Evolutionary conservation across 2,113 vertebrate species (phyloP), one percentile per base, ranked within the genome.

Genomic region (Vanacampus margaritifer): DNA sequence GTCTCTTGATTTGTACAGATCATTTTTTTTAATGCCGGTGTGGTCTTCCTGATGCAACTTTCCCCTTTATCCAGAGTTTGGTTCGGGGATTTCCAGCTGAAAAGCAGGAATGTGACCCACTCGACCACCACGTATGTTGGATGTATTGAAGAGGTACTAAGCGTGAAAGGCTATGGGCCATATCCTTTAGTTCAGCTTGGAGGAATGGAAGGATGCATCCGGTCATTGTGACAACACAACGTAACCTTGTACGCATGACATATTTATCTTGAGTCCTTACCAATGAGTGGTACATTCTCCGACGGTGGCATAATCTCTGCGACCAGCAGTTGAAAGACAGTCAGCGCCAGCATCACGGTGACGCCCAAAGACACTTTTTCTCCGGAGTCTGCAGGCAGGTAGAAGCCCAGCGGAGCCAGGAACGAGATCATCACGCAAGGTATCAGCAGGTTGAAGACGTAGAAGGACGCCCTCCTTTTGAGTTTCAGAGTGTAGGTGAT

Each of bases 301-400:
- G 95, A 92, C 0, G 95, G 95, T 0, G 95, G 95, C 94, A 96
- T 96, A 85, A 93, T 97, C 87, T 97, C 95, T 0, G 95, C 95
- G 66, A 97, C 94, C 72, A 97, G 76, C 79, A 97, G 86, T 90
- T 97, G 95, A 85, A 97, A 96, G 79, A 97, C 95, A 0, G 94
- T 97, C 71, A 97, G 94, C 0, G 95, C 94, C 87, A 97, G 87
- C 79, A 97, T 92, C 77, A 97, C 94, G 0, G 95, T 95, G 76
- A 97, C 94, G 0, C 95, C 95, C 65, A 97, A 86, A 0, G 95
- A 95, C 48, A 96, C 95, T 81, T 95, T 98, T 89, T 98, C 95
- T 3, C 95, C 95, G 0, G 95, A 98, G 86, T 95, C 94, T 0
- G 95, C 94, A 0, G 95, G 95, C 51, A 97, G 91, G 89, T 96